phyloP scores from a whole-genome alignment of 2,797 vertebrate species.

The Sebastes itinus region DNA sequence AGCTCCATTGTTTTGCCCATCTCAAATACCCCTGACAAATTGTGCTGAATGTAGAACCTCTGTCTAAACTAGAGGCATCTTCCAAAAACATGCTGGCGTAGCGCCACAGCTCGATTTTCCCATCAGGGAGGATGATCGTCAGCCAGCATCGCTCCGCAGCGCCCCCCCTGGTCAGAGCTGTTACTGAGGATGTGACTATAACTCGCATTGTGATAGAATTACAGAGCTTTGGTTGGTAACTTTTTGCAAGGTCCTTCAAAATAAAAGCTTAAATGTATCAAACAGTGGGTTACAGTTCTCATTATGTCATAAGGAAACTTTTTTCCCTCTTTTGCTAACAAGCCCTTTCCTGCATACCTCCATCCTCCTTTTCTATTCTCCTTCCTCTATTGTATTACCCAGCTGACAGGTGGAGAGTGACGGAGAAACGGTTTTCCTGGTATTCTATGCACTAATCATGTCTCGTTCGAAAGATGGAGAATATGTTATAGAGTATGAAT shows the following conservation, averaged over 20 bases:
- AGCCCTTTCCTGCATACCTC: conserved; percentile 14
- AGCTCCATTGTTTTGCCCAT: conserved; percentile 43
- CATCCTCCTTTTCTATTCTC: conserved; percentile 17
- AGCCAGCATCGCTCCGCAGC: neutral
- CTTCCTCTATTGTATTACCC: conserved; percentile 33
- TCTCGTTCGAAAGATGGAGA: neutral
- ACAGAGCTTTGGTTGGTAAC: neutral
- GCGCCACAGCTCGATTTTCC: conserved; percentile 55
- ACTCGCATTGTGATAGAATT: neutral
- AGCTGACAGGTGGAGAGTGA: conserved; percentile 63
- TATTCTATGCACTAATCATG: conserved; percentile 17
- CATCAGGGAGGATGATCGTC: conserved; percentile 27
- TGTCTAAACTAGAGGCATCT: conserved; percentile 56
- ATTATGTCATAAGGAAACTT: conserved; percentile 1
- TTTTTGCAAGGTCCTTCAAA: neutral
- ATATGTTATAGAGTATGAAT: neutral
- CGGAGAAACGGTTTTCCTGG: conserved; percentile 47
- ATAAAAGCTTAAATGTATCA: neutral
- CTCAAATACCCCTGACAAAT: conserved; percentile 59
- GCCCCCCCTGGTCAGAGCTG: neutral
- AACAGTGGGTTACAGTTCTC: neutral
- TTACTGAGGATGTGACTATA: no score
- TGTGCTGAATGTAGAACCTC: conserved; percentile 55
- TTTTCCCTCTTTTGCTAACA: neutral
- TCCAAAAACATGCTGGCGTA: conserved; percentile 56